These are phyloP conservation scores for Papilio protenor DNA, from an alignment of 2,888 invertebrate species.

Conservation along the genomic window DNA sequence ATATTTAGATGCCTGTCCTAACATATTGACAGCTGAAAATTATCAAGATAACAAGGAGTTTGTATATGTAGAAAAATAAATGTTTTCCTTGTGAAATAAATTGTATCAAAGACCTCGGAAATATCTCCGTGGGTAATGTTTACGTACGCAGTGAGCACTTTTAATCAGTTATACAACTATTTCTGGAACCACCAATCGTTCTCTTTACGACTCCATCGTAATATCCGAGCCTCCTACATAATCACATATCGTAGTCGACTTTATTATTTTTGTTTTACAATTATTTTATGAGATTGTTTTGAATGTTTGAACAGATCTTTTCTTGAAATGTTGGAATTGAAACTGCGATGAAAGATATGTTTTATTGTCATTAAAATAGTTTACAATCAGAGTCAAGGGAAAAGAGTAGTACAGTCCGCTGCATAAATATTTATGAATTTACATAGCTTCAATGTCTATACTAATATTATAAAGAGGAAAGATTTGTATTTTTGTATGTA, in stretches of 20 bases:
- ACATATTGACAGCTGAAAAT: background rate
- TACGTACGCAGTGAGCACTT: constrained; percentile 36
- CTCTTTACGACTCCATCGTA: constrained; percentile 33
- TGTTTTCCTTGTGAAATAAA: constrained; percentile 24
- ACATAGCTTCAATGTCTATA: too few species aligned
- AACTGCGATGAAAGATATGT: background rate
- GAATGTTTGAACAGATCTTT: background rate
- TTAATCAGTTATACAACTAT: constrained; percentile 40
- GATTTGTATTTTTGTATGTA: too few species aligned
- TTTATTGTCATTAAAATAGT: background rate
- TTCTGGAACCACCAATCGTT: constrained; percentile 35
- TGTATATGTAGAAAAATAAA: constrained; percentile 6
- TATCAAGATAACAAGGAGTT: constrained; percentile 16
- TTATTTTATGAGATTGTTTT: constrained; percentile 31
- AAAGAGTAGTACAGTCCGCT: background rate
- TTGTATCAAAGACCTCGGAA: constrained; percentile 27
- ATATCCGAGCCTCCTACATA: constrained; percentile 27
- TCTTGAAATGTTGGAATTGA: background rate
- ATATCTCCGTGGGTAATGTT: constrained; percentile 31
- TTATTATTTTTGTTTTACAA: constrained; percentile 24
- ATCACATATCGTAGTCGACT: constrained; percentile 30
- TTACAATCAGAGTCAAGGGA: background rate
- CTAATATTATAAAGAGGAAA: too few species aligned
- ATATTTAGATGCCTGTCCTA: background rate
- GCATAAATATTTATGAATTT: too few species aligned